These are phyloP conservation scores for Lamprologus sp. DNA, from an alignment of 2,113 vertebrate genomes.

Conservation along the genomic window DNA sequence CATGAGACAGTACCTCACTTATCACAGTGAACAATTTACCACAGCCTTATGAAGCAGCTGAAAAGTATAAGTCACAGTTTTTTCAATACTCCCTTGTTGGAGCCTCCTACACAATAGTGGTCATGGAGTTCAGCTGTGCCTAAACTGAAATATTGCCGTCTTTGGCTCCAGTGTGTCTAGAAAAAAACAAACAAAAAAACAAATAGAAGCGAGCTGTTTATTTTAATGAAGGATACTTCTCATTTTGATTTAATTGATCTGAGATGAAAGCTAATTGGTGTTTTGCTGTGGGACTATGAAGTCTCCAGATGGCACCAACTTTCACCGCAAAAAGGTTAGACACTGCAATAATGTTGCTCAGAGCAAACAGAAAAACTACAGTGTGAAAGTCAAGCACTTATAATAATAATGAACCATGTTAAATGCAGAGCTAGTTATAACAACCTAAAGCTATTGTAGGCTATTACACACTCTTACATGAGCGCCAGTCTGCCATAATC, in stretches of 20 bases:
- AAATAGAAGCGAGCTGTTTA: neutral
- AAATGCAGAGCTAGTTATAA: neutral
- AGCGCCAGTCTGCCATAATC: neutral
- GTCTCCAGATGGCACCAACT: neutral
- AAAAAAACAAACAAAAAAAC: neutral
- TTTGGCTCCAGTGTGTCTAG: slow-evolving; percentile 35
- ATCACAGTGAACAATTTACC: neutral
- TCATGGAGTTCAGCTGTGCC: neutral
- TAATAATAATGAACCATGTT: neutral
- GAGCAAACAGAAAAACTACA: neutral
- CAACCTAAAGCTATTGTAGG: neutral
- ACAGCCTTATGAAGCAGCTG: neutral
- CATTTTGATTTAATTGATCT: neutral
- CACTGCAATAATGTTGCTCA: neutral
- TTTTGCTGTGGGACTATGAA: neutral
- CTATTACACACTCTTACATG: neutral
- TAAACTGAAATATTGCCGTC: slow-evolving; percentile 27
- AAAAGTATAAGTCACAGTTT: neutral
- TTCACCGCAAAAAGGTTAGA: neutral
- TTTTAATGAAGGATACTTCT: neutral
- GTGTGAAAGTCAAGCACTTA: neutral
- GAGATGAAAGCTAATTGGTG: neutral
- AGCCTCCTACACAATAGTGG: slow-evolving; percentile 12
- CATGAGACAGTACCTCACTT: neutral
- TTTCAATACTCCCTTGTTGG: neutral